Conservation (phyloP, 35 echinoderm and acorn worm genomes). For the Eucidaris tribuloides region DNA sequence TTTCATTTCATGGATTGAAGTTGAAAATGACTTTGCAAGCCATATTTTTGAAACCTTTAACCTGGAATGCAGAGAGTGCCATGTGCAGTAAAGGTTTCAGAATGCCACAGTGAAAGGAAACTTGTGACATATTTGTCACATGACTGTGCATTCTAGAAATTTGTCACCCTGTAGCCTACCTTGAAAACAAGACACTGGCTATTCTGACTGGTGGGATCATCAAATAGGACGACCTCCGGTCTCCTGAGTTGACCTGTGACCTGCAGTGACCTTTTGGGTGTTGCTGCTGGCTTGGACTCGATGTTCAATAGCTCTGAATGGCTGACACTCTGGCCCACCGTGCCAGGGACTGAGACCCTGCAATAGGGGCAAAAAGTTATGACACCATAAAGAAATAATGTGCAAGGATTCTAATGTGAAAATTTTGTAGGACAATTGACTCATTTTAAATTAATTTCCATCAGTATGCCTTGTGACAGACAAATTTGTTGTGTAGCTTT, state of each 20-base stretch:
- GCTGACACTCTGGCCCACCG: slow-evolving; percentile 20
- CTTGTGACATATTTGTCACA: not conserved
- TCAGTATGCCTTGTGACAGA: too few relatives aligned
- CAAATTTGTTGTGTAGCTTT: too few relatives aligned
- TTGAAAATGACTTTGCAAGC: too few relatives aligned
- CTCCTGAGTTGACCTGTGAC: slow-evolving; percentile 74
- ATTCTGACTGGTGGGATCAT: slow-evolving; percentile 87
- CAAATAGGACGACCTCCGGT: slow-evolving; percentile 95
- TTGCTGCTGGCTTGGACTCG: not conserved
- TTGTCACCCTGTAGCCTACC: slow-evolving; percentile 45
- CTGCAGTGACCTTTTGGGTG: slow-evolving; percentile 21
- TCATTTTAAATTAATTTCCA: too few relatives aligned
- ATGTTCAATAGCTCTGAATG: slow-evolving; percentile 11
- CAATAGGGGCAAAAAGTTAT: too few relatives aligned
- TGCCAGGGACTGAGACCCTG: not conserved
- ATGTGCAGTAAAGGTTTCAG: not conserved
- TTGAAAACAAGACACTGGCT: slow-evolving; percentile 90
- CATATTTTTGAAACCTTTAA: too few relatives aligned
- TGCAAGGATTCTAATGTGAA: too few relatives aligned
- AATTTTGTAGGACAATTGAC: too few relatives aligned
- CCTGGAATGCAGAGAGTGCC: too few relatives aligned
- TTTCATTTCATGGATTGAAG: too few relatives aligned
- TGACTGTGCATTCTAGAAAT: too few relatives aligned
- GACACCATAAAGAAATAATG: too few relatives aligned
- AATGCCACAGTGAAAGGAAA: not conserved